A percentile compares a stretch with the other conserved stretches of the same genome.
Evolutionary conservation across 2,888 invertebrate genomes (phyloP).

Genomic region (Phania funesta): DNA sequence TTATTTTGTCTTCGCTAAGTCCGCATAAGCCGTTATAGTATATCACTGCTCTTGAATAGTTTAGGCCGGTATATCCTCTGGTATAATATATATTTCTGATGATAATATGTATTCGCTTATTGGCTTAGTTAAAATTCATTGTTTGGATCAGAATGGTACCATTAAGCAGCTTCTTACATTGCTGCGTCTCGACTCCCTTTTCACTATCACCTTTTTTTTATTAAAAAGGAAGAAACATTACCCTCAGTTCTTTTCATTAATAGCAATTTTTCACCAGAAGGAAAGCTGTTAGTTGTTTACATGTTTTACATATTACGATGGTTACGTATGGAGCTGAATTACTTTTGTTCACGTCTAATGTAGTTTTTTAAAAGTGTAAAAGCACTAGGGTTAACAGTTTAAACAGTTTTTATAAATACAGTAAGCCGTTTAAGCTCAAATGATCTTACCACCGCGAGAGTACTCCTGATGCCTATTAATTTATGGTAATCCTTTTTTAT

Average conservation of each 20-base stretch:
- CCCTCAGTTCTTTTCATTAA: background rate
- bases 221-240: conserved; percentile 43
- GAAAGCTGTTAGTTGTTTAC: background rate
- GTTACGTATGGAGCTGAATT: too few relatives aligned
- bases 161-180: conserved; percentile 34
- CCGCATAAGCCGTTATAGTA: conserved; percentile 13
- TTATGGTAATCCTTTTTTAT: too few relatives aligned
- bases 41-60: conserved; percentile 4
- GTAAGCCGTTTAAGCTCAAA: too few relatives aligned
- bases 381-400: too few relatives aligned
- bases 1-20: background rate
- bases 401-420: too few relatives aligned
- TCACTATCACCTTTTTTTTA: conserved; percentile 41
- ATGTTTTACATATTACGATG: too few relatives aligned
- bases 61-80: background rate
- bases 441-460: too few relatives aligned
- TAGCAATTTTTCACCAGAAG: background rate
- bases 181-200: conserved; percentile 16
- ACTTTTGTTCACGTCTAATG: too few relatives aligned
- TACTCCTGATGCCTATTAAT: too few relatives aligned
- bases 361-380: too few relatives aligned
- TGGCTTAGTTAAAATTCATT: conserved; percentile 13
- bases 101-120: background rate
- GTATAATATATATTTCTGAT: background rate
- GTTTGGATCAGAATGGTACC: conserved; percentile 45